phyloP scores from a whole-genome alignment of 2,888 invertebrate species.

The Notodonta dromedarius region DNA sequence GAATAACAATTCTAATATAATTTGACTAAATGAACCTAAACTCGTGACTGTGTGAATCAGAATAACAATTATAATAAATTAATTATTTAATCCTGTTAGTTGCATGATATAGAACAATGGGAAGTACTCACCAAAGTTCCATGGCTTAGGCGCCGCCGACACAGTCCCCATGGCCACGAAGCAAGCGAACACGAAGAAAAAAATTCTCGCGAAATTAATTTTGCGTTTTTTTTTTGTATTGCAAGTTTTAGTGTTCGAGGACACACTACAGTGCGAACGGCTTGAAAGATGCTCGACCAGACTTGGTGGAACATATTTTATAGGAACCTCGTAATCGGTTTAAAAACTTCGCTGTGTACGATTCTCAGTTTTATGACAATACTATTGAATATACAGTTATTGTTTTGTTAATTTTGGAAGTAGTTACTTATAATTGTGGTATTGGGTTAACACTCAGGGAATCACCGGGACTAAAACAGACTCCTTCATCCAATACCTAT shows the following conservation, averaged over 20 bases:
- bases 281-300: constrained; percentile 1
- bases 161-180: constrained; percentile 33
- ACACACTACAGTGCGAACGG: not conserved
- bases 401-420: not conserved
- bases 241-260: too few species aligned
- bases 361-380: not conserved
- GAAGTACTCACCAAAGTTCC: constrained; percentile 37
- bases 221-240: not conserved
- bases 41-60: too few species aligned
- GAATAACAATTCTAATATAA: too few species aligned
- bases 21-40: too few species aligned
- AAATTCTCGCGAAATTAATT: constrained; percentile 51
- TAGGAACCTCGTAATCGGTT: constrained; percentile 16
- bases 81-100: too few species aligned
- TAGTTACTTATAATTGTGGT: not conserved
- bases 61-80: too few species aligned
- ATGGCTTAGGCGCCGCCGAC: constrained; percentile 46
- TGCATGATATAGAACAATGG: too few species aligned
- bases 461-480: not conserved
- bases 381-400: not conserved
- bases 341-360: not conserved
- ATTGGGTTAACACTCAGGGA: not conserved
- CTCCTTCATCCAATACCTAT: not conserved
- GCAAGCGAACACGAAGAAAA: constrained; percentile 40
- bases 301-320: constrained; percentile 7